Conservation (phyloP, 2,113 vertebrate species). For the Lanius collurio region DNA sequence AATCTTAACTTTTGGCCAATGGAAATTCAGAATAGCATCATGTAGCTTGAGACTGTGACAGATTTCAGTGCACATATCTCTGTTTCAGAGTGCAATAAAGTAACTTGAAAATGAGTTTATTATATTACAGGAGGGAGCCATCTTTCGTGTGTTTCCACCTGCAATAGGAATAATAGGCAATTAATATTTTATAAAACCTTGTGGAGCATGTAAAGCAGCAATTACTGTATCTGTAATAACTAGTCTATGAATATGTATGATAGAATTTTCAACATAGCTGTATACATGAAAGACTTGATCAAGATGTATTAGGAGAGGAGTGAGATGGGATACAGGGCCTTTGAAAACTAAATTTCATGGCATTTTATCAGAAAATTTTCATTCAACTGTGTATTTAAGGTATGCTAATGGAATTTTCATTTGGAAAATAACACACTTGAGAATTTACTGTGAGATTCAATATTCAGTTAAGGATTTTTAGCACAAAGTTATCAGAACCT, state of each 20-base stretch:
- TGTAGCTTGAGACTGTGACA: background rate
- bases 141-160: conserved; percentile 21
- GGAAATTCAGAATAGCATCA: rapidly evolving
- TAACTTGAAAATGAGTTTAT: conserved; percentile 8
- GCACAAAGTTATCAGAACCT: background rate
- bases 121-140: background rate
- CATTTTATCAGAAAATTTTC: background rate
- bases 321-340: background rate
- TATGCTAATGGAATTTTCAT: background rate
- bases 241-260: conserved; percentile 68
- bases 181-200: conserved; percentile 71
- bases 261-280: conserved; percentile 10
- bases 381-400: background rate
- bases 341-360: background rate
- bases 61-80: background rate
- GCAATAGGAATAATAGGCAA: conserved; percentile 52
- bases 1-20: background rate
- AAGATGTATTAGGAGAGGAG: conserved; percentile 11
- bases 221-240: conserved; percentile 59
- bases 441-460: background rate
- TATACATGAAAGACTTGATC: background rate
- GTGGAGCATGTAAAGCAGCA: conserved; percentile 42
- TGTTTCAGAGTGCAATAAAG: background rate
- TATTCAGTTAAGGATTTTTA: background rate
- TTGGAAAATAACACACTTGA: background rate